These are phyloP conservation scores for Buphagus erythrorhynchus DNA, from an alignment of 2,797 vertebrate genomes.

Conservation along the genomic window DNA sequence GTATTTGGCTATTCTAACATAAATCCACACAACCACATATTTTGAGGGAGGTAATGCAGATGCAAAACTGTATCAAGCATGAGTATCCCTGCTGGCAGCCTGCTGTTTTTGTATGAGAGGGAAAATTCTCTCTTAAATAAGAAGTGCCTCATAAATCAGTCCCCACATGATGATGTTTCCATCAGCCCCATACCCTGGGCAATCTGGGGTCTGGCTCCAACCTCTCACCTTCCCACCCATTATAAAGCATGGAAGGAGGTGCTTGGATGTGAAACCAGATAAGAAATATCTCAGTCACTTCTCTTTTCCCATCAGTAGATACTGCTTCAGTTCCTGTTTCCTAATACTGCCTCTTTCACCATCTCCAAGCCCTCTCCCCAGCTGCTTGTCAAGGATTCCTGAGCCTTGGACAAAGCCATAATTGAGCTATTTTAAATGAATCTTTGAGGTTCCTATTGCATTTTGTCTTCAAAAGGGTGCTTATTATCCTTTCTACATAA, in stretches of 20 bases:
- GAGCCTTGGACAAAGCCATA: background rate
- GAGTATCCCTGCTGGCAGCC: background rate
- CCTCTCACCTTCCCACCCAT: background rate
- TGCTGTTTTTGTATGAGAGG: background rate
- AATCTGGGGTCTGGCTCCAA: background rate
- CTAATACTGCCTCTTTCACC: background rate
- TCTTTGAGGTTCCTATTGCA: background rate
- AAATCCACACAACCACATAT: background rate
- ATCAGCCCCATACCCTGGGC: background rate
- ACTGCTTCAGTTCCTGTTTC: constrained; percentile 47
- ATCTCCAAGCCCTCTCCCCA: background rate
- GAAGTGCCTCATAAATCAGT: background rate
- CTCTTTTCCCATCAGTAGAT: constrained; percentile 42
- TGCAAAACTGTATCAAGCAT: rapidly evolving
- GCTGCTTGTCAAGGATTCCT: background rate
- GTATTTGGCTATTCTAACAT: background rate
- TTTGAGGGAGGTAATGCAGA: background rate
- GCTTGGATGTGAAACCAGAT: constrained; percentile 37
- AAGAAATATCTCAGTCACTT: constrained; percentile 19
- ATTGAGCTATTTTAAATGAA: background rate
- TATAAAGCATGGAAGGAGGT: background rate
- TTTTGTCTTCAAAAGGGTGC: background rate
- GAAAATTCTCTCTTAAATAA: background rate
- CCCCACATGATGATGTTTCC: background rate
- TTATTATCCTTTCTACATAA: background rate